Base-by-base conservation (phyloP, 2,888 invertebrate genomes). In the Zaprionus bogoriensis region DNA sequence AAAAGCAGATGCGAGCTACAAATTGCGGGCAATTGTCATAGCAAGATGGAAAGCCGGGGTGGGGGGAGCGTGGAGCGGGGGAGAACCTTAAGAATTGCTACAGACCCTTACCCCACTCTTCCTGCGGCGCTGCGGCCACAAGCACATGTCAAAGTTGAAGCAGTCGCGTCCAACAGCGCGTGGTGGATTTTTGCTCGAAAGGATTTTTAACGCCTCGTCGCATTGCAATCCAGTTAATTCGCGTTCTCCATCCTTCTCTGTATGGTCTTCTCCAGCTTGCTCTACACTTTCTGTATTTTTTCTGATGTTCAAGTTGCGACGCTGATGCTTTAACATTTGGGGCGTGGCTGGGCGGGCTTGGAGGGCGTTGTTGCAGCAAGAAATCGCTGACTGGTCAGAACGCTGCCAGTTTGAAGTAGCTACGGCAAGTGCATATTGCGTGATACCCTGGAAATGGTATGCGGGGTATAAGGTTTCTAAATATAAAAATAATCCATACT, bases 181-280 rank as follows among this genome's bases (percentile, higher is more conserved):
- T 47, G 30, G 17, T 47, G 30, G 38, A 36, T 41, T 17, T 36
- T 47, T 36, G 39, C 50, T 51, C 28, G 62, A 75, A 73, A 63
- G 72, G 69, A 67, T 82, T 80, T n/a, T 80, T 69, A 75, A 67
- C 79, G 86, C 70, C 76, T 82, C 83, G 76, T 70, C 85, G 73
- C 61, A 68, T 71, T 71, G 57, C 67, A 72, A 78, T 64, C 58
- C 62, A 81, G 64, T 81, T 79, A 79, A 85, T 84, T 84, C 77
- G 55, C 74, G 61, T 80, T 77, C 53, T 57, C 47, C 59, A 45
- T 61, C 55, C 46, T 58, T 32, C 51, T 38, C n/a, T n/a, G n/a
- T n/a, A n/a, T n/a, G n/a, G n/a, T n/a, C n/a, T n/a, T n/a, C n/a
- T n/a, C n/a, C n/a, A n/a, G n/a, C n/a, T n/a, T n/a, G n/a, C n/a